A percentile compares a stretch with the other conserved stretches of the same genome.
Evolutionary conservation across 53 echinoderm and acorn worm genomes (phyloP).

Genomic region (Luidia sarsii): DNA sequence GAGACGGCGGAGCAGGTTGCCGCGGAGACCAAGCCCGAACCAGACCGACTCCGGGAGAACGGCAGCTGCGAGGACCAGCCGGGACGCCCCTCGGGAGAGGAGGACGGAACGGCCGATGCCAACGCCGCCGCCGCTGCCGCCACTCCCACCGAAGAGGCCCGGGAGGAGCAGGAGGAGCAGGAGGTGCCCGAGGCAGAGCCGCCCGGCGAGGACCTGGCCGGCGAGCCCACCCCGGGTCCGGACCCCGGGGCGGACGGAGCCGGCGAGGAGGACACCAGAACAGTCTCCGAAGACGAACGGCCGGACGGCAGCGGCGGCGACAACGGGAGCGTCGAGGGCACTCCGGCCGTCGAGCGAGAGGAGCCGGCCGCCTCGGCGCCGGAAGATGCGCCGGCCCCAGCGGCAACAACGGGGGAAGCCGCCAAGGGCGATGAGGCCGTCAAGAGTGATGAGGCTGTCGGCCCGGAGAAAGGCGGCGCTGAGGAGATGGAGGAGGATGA

Average conservation of each 20-base stretch:
- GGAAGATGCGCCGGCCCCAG: background rate
- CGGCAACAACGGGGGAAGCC: background rate
- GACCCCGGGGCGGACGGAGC: background rate
- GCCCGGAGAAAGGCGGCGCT: background rate
- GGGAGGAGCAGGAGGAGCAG: background rate
- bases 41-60: background rate
- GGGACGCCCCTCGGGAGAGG: slow-evolving; percentile 13
- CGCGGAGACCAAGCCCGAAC: background rate
- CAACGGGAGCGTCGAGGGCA: too few species aligned
- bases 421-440: background rate
- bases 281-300: background rate
- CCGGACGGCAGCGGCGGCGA: background rate
- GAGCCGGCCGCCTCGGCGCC: too few species aligned
- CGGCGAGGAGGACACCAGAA: background rate
- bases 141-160: slow-evolving; percentile 4
- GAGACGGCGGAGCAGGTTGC: background rate
- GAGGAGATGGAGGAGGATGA: slow-evolving; percentile 6
- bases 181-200: background rate
- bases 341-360: too few species aligned
- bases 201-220: too few species aligned
- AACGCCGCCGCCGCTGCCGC: slow-evolving; percentile 12
- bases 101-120: slow-evolving; percentile 20
- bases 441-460: background rate
- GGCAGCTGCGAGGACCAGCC: slow-evolving; percentile 13
- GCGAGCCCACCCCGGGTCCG: too few species aligned